phyloP scores from a whole-genome alignment of 1,140 invertebrate species.

The Rhopalosiphum padi region DNA sequence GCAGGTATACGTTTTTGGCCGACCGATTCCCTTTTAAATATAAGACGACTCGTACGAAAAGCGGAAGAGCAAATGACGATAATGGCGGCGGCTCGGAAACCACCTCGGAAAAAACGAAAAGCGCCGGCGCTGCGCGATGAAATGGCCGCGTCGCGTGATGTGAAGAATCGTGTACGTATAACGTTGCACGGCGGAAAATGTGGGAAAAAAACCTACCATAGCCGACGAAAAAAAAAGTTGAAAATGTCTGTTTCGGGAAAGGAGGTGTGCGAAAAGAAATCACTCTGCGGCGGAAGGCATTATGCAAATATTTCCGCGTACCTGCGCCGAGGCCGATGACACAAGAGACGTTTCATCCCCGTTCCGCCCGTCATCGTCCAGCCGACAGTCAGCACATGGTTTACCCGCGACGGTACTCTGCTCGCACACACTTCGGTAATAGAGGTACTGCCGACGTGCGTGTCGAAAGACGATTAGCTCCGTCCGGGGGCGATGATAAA shows the following conservation, averaged over 20 bases:
- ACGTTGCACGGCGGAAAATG: neutral
- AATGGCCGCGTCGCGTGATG: neutral
- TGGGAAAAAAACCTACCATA: neutral
- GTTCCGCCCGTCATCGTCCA: neutral
- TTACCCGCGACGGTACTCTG: neutral
- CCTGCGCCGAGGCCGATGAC: neutral
- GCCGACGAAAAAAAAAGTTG: neutral
- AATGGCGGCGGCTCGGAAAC: neutral
- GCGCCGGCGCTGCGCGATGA: neutral
- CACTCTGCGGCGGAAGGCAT: neutral
- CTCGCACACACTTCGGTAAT: neutral
- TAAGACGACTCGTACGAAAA: neutral
- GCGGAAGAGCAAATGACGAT: neutral
- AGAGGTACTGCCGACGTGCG: neutral
- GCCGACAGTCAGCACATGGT: neutral
- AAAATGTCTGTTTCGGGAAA: neutral
- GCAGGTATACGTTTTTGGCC: neutral
- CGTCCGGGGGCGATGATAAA: neutral
- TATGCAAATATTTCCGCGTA: neutral
- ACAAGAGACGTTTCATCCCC: neutral
- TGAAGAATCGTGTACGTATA: neutral
- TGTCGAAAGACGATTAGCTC: conserved; percentile 37
- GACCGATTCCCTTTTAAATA: neutral
- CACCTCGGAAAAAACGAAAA: neutral
- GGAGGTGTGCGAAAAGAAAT: neutral